phyloP scores from a whole-genome alignment of 2,888 invertebrate genomes.

The Dicranocentrus wangi region DNA sequence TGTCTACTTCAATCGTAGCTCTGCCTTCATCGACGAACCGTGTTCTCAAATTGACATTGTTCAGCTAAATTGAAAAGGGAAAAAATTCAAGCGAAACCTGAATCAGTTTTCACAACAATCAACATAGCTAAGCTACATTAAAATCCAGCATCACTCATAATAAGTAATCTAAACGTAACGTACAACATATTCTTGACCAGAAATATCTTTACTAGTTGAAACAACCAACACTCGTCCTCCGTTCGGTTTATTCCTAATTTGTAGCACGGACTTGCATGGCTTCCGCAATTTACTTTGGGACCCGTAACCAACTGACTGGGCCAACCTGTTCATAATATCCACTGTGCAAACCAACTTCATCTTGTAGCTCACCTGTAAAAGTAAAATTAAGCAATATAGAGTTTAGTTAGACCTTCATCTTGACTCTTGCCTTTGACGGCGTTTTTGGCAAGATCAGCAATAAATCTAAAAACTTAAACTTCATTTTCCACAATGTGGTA shows the following conservation, averaged over 20 bases:
- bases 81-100: not conserved
- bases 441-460: too few species aligned
- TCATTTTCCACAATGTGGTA: too few species aligned
- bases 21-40: constrained; percentile 48
- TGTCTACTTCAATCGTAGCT: constrained; percentile 58
- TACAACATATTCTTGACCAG: constrained; percentile 47
- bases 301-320: constrained; percentile 38
- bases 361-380: too few species aligned
- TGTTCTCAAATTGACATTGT: not conserved
- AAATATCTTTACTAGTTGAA: constrained; percentile 48
- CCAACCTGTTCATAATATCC: constrained; percentile 47
- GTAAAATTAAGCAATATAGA: too few species aligned
- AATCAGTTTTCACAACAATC: not conserved
- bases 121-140: too few species aligned
- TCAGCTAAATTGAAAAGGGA: constrained; percentile 13
- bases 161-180: not conserved
- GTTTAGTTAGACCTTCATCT: too few species aligned
- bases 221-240: constrained; percentile 31
- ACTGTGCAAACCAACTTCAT: constrained; percentile 48
- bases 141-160: constrained; percentile 3
- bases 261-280: constrained; percentile 40
- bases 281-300: constrained; percentile 11
- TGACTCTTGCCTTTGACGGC: too few species aligned
- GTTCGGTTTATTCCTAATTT: constrained; percentile 48
- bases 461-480: too few species aligned